A percentile compares a stretch with the other conserved stretches of the same genome.
Conservation (phyloP, 2,888 invertebrate genomes). For the Tinea semifulvella region DNA sequence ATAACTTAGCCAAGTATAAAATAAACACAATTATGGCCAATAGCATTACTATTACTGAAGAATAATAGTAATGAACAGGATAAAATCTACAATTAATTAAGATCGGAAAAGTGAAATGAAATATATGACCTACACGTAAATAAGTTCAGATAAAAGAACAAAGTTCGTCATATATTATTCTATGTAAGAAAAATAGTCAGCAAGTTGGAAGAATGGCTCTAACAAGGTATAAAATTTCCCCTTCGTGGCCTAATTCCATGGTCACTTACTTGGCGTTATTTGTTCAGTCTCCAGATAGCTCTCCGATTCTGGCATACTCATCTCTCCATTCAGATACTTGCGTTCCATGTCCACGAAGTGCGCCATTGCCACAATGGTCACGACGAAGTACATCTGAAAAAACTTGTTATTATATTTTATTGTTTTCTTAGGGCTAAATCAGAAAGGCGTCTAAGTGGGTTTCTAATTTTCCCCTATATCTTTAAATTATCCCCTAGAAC, state of each 20-base stretch:
- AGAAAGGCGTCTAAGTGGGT: neutral
- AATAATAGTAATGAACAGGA: no score
- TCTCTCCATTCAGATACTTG: conserved; percentile 69
- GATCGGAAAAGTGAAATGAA: no score
- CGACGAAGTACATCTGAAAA: conserved; percentile 73
- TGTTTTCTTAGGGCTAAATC: no score
- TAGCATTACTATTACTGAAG: no score
- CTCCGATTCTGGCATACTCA: conserved; percentile 60
- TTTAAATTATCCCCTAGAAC: no score
- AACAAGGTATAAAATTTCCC: conserved; percentile 7
- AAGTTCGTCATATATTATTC: conserved; percentile 4
- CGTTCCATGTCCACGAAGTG: conserved; percentile 73
- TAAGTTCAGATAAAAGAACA: no score
- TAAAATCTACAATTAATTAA: no score
- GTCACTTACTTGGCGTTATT: conserved; percentile 55
- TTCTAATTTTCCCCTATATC: neutral
- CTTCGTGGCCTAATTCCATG: conserved; percentile 5
- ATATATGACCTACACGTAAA: no score
- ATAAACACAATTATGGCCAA: no score
- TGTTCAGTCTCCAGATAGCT: conserved; percentile 68
- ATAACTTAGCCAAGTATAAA: no score
- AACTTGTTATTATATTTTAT: no score
- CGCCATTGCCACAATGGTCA: conserved; percentile 71
- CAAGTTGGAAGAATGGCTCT: conserved; percentile 2
- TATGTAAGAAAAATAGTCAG: conserved; percentile 4